These are phyloP conservation scores for Cecidostiba fungosa DNA, from an alignment of 2,888 invertebrate genomes.

Conservation along the genomic window DNA sequence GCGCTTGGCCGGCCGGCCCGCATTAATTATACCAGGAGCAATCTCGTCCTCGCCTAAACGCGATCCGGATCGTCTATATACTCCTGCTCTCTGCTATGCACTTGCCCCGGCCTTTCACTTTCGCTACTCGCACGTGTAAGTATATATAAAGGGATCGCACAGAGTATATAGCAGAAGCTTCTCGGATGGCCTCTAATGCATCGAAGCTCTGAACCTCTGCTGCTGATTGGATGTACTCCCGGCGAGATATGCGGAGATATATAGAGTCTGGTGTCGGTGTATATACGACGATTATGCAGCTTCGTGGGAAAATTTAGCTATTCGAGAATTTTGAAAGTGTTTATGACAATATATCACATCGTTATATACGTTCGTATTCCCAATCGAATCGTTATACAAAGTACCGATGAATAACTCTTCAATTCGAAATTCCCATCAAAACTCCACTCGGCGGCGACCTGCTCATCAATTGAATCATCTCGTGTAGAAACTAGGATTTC, in stretches of 20 bases:
- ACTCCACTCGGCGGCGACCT: neutral
- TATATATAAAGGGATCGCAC: neutral
- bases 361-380: too few species aligned
- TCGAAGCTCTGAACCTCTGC: neutral
- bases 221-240: neutral
- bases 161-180: neutral
- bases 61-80: constrained; percentile 28
- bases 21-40: constrained; percentile 56
- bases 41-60: constrained; percentile 47
- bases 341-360: too few species aligned
- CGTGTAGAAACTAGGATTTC: constrained; percentile 15
- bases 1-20: constrained; percentile 3
- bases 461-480: neutral
- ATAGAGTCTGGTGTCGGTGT: neutral
- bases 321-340: too few species aligned
- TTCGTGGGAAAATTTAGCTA: too few species aligned
- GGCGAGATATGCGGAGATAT: neutral
- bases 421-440: neutral
- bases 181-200: constrained; percentile 3
- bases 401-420: neutral
- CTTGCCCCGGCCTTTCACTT: constrained; percentile 39
- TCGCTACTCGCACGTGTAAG: neutral
- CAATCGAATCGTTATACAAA: neutral
- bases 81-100: neutral
- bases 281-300: neutral